A percentile compares a stretch with the other conserved stretches of the same genome.
Evolutionary conservation across 1,140 invertebrate genomes (phyloP).

Genomic region (Homarus americanus): DNA sequence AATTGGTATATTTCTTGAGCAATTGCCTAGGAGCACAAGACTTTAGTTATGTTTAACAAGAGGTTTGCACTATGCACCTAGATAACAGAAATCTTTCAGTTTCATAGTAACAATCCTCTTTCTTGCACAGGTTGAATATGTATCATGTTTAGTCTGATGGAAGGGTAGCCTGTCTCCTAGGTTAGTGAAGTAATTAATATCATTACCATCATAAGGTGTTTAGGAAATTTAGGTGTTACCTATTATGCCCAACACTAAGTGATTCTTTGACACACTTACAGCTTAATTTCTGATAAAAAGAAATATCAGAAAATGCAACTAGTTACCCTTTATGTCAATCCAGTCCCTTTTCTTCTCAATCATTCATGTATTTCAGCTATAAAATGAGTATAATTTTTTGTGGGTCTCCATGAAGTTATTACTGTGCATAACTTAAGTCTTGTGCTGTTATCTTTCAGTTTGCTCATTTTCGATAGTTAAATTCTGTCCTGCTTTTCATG

Average conservation of each 20-base stretch:
- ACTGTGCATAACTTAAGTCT: background rate
- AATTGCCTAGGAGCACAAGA: background rate
- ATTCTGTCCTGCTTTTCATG: slow-evolving; percentile 45
- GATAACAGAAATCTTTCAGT: background rate
- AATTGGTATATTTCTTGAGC: background rate
- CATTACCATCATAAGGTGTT: background rate
- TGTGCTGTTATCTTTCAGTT: background rate
- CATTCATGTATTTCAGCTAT: background rate
- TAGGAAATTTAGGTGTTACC: background rate
- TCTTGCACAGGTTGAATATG: background rate
- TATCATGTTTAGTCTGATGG: background rate
- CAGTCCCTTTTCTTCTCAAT: background rate
- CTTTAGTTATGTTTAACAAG: background rate
- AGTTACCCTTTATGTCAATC: background rate
- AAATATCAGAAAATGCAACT: too few species aligned
- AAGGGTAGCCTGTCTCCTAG: background rate
- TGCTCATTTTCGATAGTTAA: slow-evolving; percentile 10
- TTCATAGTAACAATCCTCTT: background rate
- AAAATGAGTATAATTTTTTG: background rate
- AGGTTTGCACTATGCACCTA: too few species aligned
- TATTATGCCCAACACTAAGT: background rate
- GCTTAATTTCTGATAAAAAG: background rate
- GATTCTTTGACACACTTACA: background rate
- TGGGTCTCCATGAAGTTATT: background rate
- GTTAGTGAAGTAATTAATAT: background rate